Base-by-base conservation (phyloP, 2,888 invertebrate species). In the Muschampia plurimacula region DNA sequence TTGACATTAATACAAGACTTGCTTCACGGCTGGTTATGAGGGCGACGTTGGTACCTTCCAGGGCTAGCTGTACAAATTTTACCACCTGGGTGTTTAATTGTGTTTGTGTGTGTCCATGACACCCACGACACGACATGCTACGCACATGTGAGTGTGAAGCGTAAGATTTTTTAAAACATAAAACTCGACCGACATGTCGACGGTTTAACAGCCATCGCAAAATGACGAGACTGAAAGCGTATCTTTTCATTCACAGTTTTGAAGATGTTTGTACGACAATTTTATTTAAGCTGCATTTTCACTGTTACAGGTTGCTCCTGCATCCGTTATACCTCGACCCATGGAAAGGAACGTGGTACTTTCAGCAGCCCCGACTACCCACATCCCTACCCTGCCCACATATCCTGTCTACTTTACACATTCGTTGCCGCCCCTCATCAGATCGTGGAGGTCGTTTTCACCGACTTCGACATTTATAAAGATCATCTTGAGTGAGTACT, bases 301-400 rank as follows among this genome's bases (percentile, higher is more conserved):
- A 15, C 22, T 44, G 76, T 75, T 57, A 5, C 96, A 98, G 98
- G 97, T 91, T 98, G 98, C 90, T 96, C 97, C 86, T 98, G 98
- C 89, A 95, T 97, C 81, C 96, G 97, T 77, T 98, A 96, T 94
- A 97, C 97, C 82, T 97, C 96, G 80, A 96, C 97, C 76, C 96
- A 96, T 89, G 97, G 97, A 82, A 97, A 96, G 90, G 96, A 96
- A 86, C 96, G 96, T 79, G 98, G 98, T 78, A 96, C 95, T 65
- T 98, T 98, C 95, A 97, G 96, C 84, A 97, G 97, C 81, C 98
- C 98, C 22, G 97, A 97, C 93, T 98, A 96, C 90, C 98, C 98
- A 5, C 95, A 95, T 77, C 95, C 96, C 68, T 98, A 98, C 91
- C 96, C 97, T 10, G 96, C 96, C 83, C 95, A 97, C 87, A 64